These are phyloP conservation scores for Parus major DNA, from an alignment of 2,113 vertebrate genomes.

Conservation along the genomic window DNA sequence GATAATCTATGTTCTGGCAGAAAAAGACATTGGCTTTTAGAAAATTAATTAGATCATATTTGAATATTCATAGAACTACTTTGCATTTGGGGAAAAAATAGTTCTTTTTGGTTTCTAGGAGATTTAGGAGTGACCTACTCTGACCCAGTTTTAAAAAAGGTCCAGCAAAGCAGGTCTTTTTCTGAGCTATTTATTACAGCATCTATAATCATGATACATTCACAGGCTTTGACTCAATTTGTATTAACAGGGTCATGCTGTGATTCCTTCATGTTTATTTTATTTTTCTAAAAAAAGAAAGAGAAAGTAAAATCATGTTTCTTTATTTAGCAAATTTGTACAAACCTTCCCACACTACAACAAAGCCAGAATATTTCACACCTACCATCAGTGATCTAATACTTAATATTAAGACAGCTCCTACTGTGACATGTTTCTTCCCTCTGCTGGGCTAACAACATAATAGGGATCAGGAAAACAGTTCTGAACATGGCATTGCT, in stretches of 20 bases:
- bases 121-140: conserved; percentile 46
- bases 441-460: conserved; percentile 68
- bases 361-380: conserved; percentile 61
- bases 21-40: conserved; percentile 50
- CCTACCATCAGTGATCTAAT: conserved; percentile 52
- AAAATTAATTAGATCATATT: conserved; percentile 71
- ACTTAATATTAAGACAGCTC: conserved; percentile 65
- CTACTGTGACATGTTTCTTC: conserved; percentile 63
- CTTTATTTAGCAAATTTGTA: conserved; percentile 41
- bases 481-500: conserved; percentile 29
- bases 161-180: conserved; percentile 16
- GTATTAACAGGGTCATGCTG: neutral
- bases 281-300: conserved; percentile 21
- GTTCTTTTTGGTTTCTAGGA: conserved; percentile 52
- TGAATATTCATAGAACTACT: conserved; percentile 70
- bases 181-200: conserved; percentile 3
- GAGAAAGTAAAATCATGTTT: neutral
- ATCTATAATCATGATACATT: neutral
- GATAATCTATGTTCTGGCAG: conserved; percentile 41
- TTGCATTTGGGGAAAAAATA: conserved; percentile 66
- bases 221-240: neutral
- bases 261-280: neutral
- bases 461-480: conserved; percentile 68
- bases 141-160: conserved; percentile 32
- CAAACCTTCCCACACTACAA: conserved; percentile 12